Base-by-base conservation (phyloP, 1,140 invertebrate species). In the Hirudo medicinalis region DNA sequence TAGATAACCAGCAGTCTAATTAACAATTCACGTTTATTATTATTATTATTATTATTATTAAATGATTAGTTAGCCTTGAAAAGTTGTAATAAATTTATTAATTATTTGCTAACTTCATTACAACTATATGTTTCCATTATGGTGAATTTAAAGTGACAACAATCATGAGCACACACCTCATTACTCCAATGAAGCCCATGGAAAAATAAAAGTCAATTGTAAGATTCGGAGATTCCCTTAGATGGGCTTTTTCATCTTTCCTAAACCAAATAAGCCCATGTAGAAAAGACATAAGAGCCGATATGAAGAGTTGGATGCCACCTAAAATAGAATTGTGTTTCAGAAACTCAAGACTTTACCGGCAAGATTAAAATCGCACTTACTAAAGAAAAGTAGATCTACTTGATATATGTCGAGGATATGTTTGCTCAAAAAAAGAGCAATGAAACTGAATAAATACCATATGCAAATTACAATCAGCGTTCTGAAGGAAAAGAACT, bases 391-490 rank as follows among this genome's bases (percentile, higher is more conserved):
- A 63, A 87, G 88, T 8, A 89, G 88, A 81, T 91, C 89, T 25
- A 88, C 89, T 78, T 87, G 85, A 78, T 89, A 84, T 76, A 87
- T 89, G 6, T 88, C 86, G 49, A 91, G 79, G 77, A 91, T 90
- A 76, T 91, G 90, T 79, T 91, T 91, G 81, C 91, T 91, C 25
- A 90, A 81, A 80, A 91, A 91, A 54, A 91, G 81, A 11, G 90
- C 91, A 77, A 80, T 80, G 54, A 78, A 79, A 75, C 88, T 89
- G 78, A 90, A 90, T 74, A 90, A 84, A 76, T 90, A 90, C 89
- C 89, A 90, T 43, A 90, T 78, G 32, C 87, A 79, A 19, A 90
- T 81, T 78, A 90, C 89, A 72, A 86, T 78, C 29, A 90, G 79
- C 1, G 88, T 89, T 76, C 87, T 78, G 8, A 86, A 77, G 78